A percentile compares a stretch with the other conserved stretches of the same genome.
These are phyloP conservation scores for Proisotoma minuta DNA, from an alignment of 2,888 invertebrate genomes.

Conservation along the genomic window DNA sequence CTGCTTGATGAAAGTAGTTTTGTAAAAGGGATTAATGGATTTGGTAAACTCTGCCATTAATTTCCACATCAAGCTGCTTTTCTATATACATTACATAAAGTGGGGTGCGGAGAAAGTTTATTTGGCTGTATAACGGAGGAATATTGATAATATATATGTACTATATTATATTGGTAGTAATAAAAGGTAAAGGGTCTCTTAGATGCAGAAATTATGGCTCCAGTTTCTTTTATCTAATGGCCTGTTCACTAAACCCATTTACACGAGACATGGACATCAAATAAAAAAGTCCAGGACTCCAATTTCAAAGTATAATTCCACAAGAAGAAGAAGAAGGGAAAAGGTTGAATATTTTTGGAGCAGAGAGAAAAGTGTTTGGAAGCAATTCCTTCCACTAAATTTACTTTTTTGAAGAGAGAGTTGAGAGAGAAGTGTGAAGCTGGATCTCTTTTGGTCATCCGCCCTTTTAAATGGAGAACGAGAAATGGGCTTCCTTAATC, in stretches of 20 bases:
- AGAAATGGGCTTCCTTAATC: too few relatives aligned
- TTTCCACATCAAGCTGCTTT: neutral
- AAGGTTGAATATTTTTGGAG: neutral
- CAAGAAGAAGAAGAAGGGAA: neutral
- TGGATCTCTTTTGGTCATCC: neutral
- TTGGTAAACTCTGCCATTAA: neutral
- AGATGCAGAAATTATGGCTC: neutral
- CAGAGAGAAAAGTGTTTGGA: neutral
- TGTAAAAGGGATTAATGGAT: neutral
- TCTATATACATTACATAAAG: neutral
- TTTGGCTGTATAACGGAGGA: neutral
- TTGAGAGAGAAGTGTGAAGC: neutral
- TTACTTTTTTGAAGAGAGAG: neutral
- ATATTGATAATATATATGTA: too few relatives aligned
- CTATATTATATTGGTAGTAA: too few relatives aligned
- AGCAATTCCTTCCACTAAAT: slow-evolving; percentile 2
- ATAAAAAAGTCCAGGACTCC: neutral
- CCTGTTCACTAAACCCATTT: neutral
- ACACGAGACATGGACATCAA: slow-evolving; percentile 3
- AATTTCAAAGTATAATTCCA: neutral
- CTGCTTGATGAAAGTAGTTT: too few relatives aligned
- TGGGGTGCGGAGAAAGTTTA: neutral
- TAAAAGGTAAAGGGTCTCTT: neutral
- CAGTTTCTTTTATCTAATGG: slow-evolving; percentile 3
- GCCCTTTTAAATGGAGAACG: too few relatives aligned